Conservation (phyloP, 2,888 invertebrate species). For the Diplolepis rosae region DNA sequence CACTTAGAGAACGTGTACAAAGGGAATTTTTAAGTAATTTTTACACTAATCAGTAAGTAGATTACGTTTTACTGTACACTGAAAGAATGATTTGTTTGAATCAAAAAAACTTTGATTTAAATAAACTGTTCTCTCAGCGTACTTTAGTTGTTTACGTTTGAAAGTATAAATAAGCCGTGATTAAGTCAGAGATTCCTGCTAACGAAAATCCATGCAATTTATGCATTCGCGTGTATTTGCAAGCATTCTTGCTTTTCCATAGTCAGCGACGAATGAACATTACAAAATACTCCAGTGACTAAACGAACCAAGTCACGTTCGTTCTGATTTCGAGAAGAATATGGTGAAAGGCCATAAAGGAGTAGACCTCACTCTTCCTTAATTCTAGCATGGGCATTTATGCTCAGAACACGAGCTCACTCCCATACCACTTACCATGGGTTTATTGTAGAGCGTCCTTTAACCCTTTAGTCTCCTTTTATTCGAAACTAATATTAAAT, state of each 20-base stretch:
- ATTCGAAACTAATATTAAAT: slow-evolving; percentile 23
- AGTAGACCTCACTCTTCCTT: not conserved
- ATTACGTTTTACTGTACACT: no score
- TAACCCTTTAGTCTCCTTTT: slow-evolving; percentile 11
- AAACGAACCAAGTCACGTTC: slow-evolving; percentile 24
- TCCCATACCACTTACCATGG: not conserved
- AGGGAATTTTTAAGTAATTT: no score
- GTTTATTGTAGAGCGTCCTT: not conserved
- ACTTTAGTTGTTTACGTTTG: not conserved
- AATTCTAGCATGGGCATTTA: not conserved
- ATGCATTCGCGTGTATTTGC: not conserved
- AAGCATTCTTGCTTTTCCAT: not conserved
- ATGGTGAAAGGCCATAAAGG: not conserved
- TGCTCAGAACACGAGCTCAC: not conserved
- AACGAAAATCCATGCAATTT: not conserved
- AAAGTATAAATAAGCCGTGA: not conserved
- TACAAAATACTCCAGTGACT: slow-evolving; percentile 20
- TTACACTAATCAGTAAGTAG: no score
- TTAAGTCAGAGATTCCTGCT: not conserved
- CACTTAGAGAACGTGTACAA: no score
- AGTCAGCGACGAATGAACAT: not conserved
- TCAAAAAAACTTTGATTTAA: no score
- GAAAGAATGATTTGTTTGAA: no score
- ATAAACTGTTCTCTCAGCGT: no score
- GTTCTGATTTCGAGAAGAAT: slow-evolving; percentile 19